Conservation (phyloP, 2,797 vertebrate species). For the Sitta carolinensis region DNA sequence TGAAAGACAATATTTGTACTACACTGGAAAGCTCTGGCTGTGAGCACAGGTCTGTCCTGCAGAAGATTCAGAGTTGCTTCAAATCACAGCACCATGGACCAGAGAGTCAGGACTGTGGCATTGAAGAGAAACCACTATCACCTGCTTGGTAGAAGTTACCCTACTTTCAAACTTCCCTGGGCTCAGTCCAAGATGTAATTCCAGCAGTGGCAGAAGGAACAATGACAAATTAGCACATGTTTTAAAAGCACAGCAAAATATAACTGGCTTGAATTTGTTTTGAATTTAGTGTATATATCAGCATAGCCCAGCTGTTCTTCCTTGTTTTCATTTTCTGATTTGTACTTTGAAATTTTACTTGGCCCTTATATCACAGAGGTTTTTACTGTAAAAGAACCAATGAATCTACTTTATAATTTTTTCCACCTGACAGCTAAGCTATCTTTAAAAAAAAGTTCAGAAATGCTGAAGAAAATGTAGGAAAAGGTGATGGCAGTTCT, state of each 20-base stretch:
- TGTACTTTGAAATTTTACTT: conserved; percentile 18
- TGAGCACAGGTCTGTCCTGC: background rate
- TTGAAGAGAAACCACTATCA: background rate
- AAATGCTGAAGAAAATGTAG: conserved; percentile 24
- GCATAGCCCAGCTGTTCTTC: background rate
- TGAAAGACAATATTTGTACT: background rate
- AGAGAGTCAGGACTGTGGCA: background rate
- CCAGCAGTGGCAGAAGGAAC: background rate
- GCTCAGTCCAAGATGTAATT: background rate
- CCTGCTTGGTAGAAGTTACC: background rate
- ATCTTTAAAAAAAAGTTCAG: background rate
- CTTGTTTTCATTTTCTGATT: background rate
- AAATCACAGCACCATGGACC: background rate
- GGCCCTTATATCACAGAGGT: background rate
- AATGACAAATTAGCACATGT: background rate
- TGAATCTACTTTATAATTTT: background rate
- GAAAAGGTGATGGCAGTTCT: conserved; percentile 45
- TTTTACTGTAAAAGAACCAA: background rate
- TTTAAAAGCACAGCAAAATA: background rate
- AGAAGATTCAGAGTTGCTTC: background rate
- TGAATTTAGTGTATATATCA: conserved; percentile 30
- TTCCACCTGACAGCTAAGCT: background rate
- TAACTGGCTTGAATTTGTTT: background rate
- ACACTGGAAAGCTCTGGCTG: background rate
- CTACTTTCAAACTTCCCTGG: background rate